Evolutionary conservation across 2,797 vertebrate genomes (phyloP), one percentile per base, ranked within the genome.

Genomic region (Falco biarmicus): DNA sequence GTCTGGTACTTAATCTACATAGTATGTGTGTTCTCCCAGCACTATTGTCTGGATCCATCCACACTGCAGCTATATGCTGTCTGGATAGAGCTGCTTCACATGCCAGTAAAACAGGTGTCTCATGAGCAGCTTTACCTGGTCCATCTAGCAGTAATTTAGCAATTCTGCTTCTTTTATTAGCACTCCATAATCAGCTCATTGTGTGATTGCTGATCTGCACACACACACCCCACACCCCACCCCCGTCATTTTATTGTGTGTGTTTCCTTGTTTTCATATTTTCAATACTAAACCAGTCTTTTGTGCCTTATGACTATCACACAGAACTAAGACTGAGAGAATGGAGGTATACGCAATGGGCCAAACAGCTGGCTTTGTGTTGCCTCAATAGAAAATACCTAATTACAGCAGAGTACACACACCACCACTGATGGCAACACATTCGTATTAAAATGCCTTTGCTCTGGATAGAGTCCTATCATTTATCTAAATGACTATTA

Each of bases 401-500:
- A 97, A 97, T 97, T 97, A 95, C 85, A 90, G 83, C 85, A 76
- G 65, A 84, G 73, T 94, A 97, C 53, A 95, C 93, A 97, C 2
- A 2, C 69, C 37, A 50, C 83, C 63, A 61, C 31, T 91, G 93
- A 96, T 93, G 91, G 92, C 91, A 96, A 96, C 89, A 96, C 92
- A 96, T 96, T 95, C 89, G 76, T 95, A 95, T 96, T 97, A 95
- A 96, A 96, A 88, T 89, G 87, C 84, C 63, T 97, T 97, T 97
- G 92, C 97, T 95, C 92, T 81, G 59, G 9, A 51, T 68, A 89
- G 53, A 95, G 71, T 91, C 70, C 95, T 93, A 96, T 96, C 93
- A 95, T 96, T 97, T 97, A 90, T 96, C 90, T 87, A 96, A 97
- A 97, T 97, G 39, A 93, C 96, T 96, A 96, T 94, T 97, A 96